Evolutionary conservation across 1,140 invertebrate species (phyloP).

Genomic region (Bactericera cockerelli): DNA sequence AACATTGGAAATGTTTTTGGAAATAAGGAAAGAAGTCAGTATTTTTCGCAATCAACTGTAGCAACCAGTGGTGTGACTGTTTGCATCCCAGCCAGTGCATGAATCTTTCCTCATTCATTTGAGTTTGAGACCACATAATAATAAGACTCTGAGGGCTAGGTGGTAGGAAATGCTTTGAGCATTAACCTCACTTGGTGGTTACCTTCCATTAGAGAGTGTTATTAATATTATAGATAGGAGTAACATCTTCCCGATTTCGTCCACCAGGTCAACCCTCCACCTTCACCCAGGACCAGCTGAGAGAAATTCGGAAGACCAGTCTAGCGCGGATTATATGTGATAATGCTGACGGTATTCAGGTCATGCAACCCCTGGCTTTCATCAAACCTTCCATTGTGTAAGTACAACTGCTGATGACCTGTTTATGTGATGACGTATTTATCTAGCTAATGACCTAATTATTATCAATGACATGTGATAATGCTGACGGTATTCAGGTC

Average conservation of each 20-base stretch:
- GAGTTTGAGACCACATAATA: too few species aligned
- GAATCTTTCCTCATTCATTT: too few species aligned
- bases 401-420: too few species aligned
- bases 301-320: slow-evolving; percentile 35
- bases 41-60: background rate
- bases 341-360: slow-evolving; percentile 35
- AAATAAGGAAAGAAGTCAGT: background rate
- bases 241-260: background rate
- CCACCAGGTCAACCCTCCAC: background rate
- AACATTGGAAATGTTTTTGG: background rate
- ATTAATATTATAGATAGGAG: background rate
- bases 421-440: background rate
- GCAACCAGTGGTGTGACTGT: background rate
- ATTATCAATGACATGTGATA: slow-evolving; percentile 37
- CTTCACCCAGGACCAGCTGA: slow-evolving; percentile 32
- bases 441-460: background rate
- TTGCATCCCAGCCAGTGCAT: too few species aligned
- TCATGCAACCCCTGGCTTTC: slow-evolving; percentile 37
- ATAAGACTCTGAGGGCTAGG: too few species aligned
- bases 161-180: too few species aligned
- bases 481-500: slow-evolving; percentile 33
- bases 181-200: too few species aligned
- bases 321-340: slow-evolving; percentile 39
- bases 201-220: too few species aligned
- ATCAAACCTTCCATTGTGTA: slow-evolving; percentile 31